Base-by-base conservation (phyloP, 1,140 invertebrate species). In the Drosophila equinoxialis region DNA sequence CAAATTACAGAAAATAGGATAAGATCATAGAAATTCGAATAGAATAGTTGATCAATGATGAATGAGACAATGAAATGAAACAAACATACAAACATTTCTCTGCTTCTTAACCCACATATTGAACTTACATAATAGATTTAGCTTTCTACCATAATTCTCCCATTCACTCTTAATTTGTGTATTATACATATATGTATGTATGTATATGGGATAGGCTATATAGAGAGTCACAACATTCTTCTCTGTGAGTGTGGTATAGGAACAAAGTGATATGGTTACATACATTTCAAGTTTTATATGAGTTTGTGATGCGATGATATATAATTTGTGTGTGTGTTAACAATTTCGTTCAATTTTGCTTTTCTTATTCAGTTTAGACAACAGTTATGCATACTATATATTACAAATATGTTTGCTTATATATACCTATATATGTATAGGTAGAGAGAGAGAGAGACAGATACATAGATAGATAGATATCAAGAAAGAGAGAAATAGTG, bases 311-410 rank as follows among this genome's bases (percentile, higher is more conserved):
- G 30, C 17, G 17, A n/a, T 33, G 8, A 5, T 33, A n/a, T 70
- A 65, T 63, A 17, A 30, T 61, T 23, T 30, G 4, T 68, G 57
- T 17, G 42, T 42, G 30, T 58, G 51, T 58, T 55, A 37, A 51
- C 59, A 39, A 17, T 65, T 65, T 41, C 39, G 39, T 8, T 30
- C 37, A n/a, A 51, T 55, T 55, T 20, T 74, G 8, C 10, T 37
- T 64, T 30, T 13, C 20, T 74, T 74, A 55, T 61, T 68, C 66
- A 68, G 41, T 13, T 71, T 68, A 67, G 57, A 73, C 57, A 59
- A 77, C 74, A 77, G 74, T 77, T 74, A 77, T 77, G 74, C 74
- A 69, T 77, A 77, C 74, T 77, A 77, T 48, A 48, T 48, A 61
- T 64, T 60, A 67, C 8, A 35, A 17, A 11, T 71, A 57, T 55